Base-by-base conservation (phyloP, 2,113 vertebrate species). In the Prinia subflava region DNA sequence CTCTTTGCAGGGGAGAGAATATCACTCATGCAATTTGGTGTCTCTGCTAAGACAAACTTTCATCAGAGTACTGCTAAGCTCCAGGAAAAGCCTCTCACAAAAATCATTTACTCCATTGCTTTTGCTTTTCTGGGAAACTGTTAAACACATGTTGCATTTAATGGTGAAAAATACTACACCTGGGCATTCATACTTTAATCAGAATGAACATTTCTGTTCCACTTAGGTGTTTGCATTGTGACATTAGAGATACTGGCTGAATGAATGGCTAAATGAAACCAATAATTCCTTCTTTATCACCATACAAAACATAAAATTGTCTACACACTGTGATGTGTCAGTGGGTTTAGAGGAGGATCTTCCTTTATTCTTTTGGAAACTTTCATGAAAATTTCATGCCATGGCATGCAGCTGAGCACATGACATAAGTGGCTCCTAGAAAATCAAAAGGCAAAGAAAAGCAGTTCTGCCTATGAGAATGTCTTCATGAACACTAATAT, bases 21-120 rank as follows among this genome's bases (percentile, higher is more conserved):
- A 1, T 5, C 4, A 15, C 18, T 23, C 8, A 9, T 9, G 15
- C 0, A 11, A 11, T 67, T 22, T 37, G 17, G 3, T 42, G 37
- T 41, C 19, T 37, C 70, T 44, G 28, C 11, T 82, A 33, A 57
- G 35, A 13, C 1, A 0, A 46, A 53, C 33, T 12, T 60, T 39
- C 6, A 9, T 10, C 30, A 20, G 4, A 35, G 10, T 44, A 22
- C 55, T 78, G 14, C 30, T 24, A 47, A 47, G 13, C 24, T 82
- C 22, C 65, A 59, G 13, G 56, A 70, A 82, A 44, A 85, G 4
- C 31, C 27, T 80, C 21, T 37, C 13, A 84, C n/a, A 77, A 28
- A 89, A 81, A 33, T 37, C 0, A 4, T 52, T 59, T 52, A 15
- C 6, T 41, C 33, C 9, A 9, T 6, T 82, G 12, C 7, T 37